phyloP scores from a whole-genome alignment of 2,113 vertebrate species.

The Epinephelus cyanopodus region DNA sequence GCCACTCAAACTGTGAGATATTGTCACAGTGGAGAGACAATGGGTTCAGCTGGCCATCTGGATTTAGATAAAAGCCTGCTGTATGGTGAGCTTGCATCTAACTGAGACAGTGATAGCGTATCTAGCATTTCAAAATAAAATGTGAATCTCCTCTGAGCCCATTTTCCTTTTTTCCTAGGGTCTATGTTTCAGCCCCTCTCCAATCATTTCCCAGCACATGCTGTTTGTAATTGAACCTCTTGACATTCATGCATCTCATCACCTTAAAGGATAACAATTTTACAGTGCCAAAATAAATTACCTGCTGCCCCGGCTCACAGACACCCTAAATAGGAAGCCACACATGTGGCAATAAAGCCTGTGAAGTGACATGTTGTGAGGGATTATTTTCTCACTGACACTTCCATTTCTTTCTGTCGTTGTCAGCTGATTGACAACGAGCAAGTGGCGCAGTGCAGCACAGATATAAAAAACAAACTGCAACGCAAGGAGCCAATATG shows the following conservation, averaged over 20 bases:
- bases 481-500: neutral
- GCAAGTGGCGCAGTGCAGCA: neutral
- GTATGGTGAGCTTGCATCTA: neutral
- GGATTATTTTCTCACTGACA: neutral
- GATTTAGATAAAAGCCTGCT: slow-evolving; percentile 10
- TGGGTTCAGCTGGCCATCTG: slow-evolving; percentile 21
- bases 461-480: neutral
- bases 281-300: neutral
- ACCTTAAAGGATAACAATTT: slow-evolving; percentile 28
- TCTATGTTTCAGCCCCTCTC: neutral
- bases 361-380: slow-evolving; percentile 13
- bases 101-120: neutral
- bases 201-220: slow-evolving; percentile 1
- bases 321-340: neutral
- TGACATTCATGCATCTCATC: slow-evolving; percentile 20
- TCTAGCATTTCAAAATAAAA: neutral
- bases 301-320: neutral
- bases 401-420: neutral
- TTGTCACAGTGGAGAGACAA: slow-evolving; percentile 9
- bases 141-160: neutral
- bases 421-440: slow-evolving; percentile 30
- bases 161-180: neutral
- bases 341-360: slow-evolving; percentile 13
- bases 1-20: slow-evolving; percentile 34
- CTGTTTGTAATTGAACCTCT: neutral